phyloP scores from a whole-genome alignment of 2,888 invertebrate species.

The Lissocephala sabroskyi region DNA sequence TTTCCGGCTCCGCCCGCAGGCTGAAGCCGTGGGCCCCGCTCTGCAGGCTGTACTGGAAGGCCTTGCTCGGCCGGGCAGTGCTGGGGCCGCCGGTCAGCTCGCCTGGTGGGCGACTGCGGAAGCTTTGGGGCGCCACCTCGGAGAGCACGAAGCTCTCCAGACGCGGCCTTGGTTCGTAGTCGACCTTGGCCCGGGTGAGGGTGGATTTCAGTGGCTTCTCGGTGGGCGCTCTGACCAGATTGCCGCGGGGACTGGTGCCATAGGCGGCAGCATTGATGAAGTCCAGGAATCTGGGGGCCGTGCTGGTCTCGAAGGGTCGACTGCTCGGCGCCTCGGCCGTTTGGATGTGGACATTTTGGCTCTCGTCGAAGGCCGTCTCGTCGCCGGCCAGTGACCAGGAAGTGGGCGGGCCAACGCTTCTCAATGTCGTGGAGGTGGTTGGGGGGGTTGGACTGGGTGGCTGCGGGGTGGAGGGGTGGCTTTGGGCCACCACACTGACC shows the following conservation, averaged over 20 bases:
- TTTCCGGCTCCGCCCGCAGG: slow-evolving; percentile 35
- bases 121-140: slow-evolving; percentile 72
- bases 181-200: background rate
- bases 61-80: slow-evolving; percentile 44
- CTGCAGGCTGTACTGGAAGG: slow-evolving; percentile 62
- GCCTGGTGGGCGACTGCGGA: slow-evolving; percentile 40
- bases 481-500: slow-evolving; percentile 33
- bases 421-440: background rate
- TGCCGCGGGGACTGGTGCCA: slow-evolving; percentile 40
- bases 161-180: slow-evolving; percentile 40
- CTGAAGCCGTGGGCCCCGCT: slow-evolving; percentile 63
- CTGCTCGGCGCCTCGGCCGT: slow-evolving; percentile 39
- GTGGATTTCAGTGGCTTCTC: slow-evolving; percentile 27
- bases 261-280: slow-evolving; percentile 48
- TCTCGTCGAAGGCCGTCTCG: slow-evolving; percentile 62
- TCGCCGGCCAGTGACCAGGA: slow-evolving; percentile 10
- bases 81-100: slow-evolving; percentile 24
- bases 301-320: slow-evolving; percentile 36
- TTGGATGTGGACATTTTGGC: slow-evolving; percentile 57
- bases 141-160: slow-evolving; percentile 68
- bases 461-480: slow-evolving; percentile 16
- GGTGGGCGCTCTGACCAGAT: slow-evolving; percentile 34
- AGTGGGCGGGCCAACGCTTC: slow-evolving; percentile 4
- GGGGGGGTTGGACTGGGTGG: slow-evolving; percentile 12
- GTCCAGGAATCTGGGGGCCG: slow-evolving; percentile 42